Percentiles rank a stretch among this genome's conserved stretches.
Evolutionary conservation across 2,113 vertebrate species (phyloP).

Genomic region (Tachysurus fulvidraco): DNA sequence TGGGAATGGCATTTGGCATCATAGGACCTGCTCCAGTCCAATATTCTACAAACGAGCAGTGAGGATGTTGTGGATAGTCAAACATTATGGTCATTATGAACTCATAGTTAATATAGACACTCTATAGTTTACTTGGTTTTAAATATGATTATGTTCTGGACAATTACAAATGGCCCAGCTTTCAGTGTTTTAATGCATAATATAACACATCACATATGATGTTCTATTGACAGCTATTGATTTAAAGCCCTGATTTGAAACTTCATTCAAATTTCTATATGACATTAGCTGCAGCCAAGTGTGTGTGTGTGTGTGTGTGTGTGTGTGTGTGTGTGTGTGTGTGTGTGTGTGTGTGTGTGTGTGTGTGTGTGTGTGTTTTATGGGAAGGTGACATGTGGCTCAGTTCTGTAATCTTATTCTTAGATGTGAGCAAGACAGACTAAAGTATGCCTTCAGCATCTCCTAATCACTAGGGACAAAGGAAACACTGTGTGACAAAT

Average conservation of each 20-base stretch:
- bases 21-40: not conserved
- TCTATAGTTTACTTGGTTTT: not conserved
- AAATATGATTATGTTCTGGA: not conserved
- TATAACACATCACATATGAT: not conserved
- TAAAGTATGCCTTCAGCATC: slow-evolving; percentile 46
- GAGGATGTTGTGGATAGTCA: not conserved
- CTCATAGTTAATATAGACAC: not conserved
- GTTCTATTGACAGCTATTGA: not conserved
- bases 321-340: slow-evolving; percentile 2
- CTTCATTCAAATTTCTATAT: not conserved
- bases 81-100: not conserved
- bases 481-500: slow-evolving; percentile 51
- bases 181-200: not conserved
- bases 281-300: not conserved
- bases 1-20: not conserved
- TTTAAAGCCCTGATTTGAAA: not conserved
- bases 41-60: not conserved
- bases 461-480: slow-evolving; percentile 49
- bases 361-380: slow-evolving; percentile 14
- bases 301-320: not conserved
- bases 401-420: slow-evolving; percentile 26
- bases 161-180: not conserved
- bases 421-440: slow-evolving; percentile 32
- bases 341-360: slow-evolving; percentile 6
- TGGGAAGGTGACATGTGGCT: slow-evolving; percentile 40